These are phyloP conservation scores for Patagioenas fasciata DNA, from an alignment of 2,113 vertebrate species.

Conservation along the genomic window DNA sequence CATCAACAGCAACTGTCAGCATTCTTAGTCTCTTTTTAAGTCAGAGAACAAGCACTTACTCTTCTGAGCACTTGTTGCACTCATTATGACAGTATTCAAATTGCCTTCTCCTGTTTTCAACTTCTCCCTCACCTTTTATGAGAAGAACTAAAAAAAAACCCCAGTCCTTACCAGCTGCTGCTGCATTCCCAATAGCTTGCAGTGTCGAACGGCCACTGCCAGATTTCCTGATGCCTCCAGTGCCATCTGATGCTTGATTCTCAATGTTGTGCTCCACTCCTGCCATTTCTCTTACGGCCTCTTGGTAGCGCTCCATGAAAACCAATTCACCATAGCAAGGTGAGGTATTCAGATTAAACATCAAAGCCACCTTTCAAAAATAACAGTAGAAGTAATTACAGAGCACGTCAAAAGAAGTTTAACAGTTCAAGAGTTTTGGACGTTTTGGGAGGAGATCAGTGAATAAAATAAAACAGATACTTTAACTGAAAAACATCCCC, in stretches of 20 bases:
- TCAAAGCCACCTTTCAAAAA: slow-evolving; percentile 84
- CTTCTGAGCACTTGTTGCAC: not conserved
- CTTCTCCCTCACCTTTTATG: not conserved
- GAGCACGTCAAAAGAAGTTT: not conserved
- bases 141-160: not conserved
- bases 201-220: slow-evolving; percentile 88
- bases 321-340: slow-evolving; percentile 85
- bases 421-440: not conserved
- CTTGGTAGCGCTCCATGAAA: slow-evolving; percentile 92
- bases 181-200: slow-evolving; percentile 92
- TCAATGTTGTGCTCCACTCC: slow-evolving; percentile 93
- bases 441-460: not conserved
- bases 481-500: not conserved
- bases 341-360: slow-evolving; percentile 85
- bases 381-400: not conserved
- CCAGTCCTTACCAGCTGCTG: slow-evolving; percentile 87
- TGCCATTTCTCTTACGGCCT: slow-evolving; percentile 85
- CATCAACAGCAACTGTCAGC: not conserved
- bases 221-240: slow-evolving; percentile 71
- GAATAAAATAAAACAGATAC: not conserved
- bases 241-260: slow-evolving; percentile 77
- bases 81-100: not conserved
- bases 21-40: not conserved
- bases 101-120: not conserved
- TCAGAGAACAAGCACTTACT: not conserved